Evolutionary conservation across 2,888 invertebrate species (phyloP), one percentile per base, ranked within the genome.

Genomic region (Disparrhopalites patrizii): DNA sequence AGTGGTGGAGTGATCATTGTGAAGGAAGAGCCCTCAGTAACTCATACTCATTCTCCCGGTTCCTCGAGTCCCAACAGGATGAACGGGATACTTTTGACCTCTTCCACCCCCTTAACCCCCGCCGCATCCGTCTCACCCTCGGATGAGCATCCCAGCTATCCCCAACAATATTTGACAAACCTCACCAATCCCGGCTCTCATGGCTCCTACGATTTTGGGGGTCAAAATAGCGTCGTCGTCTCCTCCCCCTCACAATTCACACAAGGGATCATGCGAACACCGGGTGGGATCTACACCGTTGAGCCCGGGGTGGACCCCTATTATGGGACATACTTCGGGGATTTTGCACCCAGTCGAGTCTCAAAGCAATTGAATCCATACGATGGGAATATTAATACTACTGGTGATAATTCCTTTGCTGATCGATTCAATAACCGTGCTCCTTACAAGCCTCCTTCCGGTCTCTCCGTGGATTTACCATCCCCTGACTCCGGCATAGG

Each of bases 401-500:
- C 76, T 78, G 79, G 69, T 73, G 74, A 84, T 83, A n/a, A n/a
- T 66, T 85, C 83, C 76, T 86, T 87, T 78, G 85, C 86, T 73
- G 87, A 87, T 78, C 81, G 87, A 75, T 87, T 87, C 70, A 64
- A 68, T 43, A 68, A 61, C 66, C 68, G 64, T 25, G 71, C 70
- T 84, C 85, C 73, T 79, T 73, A 74, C 68, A 75, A 73, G 66
- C 38, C 30, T 15, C 69, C 72, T 30, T 71, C 74, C 38, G 66
- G 65, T 30, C 67, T 93, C 75, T 92, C 93, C 60, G 93, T 93
- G 78, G 95, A 95, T 82, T 85, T 96, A 78, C 94, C 95, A 30
- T 93, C 93, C 76, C 93, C 94, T 30, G 96, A 96, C 83, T 92
- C 92, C 78, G 96, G 96, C 72, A 95, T 96, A 78, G 95, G 95